Conservation (phyloP, 2,797 vertebrate species). For the Bucorvus abyssinicus region DNA sequence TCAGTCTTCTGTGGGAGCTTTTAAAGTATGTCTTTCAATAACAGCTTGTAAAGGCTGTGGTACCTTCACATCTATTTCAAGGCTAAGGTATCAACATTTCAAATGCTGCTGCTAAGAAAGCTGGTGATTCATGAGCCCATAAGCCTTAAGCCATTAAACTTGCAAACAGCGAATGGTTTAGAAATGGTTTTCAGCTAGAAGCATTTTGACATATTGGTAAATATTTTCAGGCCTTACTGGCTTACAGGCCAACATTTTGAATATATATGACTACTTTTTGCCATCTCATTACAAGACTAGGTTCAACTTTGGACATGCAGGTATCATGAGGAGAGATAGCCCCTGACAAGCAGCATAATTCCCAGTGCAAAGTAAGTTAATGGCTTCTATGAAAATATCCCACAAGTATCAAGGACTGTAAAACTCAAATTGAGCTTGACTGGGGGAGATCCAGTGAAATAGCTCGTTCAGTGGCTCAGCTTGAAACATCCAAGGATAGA, state of each 20-base stretch:
- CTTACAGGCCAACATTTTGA: constrained; percentile 66
- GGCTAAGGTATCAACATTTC: constrained; percentile 69
- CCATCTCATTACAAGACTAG: constrained; percentile 57
- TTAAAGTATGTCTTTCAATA: constrained; percentile 64
- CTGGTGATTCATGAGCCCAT: constrained; percentile 65
- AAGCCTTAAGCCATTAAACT: constrained; percentile 68
- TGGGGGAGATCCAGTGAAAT: neutral
- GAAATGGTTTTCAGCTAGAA: constrained; percentile 55
- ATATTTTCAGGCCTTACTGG: constrained; percentile 65
- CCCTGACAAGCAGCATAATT: constrained; percentile 44
- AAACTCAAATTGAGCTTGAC: constrained; percentile 57
- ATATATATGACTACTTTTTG: constrained; percentile 67
- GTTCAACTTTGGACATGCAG: constrained; percentile 37
- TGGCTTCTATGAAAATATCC: constrained; percentile 37
- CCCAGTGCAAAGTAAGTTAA: constrained; percentile 47
- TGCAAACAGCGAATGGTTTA: constrained; percentile 64
- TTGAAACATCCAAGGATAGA: constrained; percentile 28
- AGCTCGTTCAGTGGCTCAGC: neutral
- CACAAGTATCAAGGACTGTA: constrained; percentile 53
- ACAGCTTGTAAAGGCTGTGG: constrained; percentile 59
- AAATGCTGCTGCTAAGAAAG: constrained; percentile 64
- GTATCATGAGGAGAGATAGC: constrained; percentile 40
- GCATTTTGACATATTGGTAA: constrained; percentile 69
- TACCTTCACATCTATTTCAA: constrained; percentile 69
- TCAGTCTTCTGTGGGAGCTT: constrained; percentile 46